These are phyloP conservation scores for Hemitrygon akajei DNA, from an alignment of 2,797 vertebrate species.

Conservation along the genomic window DNA sequence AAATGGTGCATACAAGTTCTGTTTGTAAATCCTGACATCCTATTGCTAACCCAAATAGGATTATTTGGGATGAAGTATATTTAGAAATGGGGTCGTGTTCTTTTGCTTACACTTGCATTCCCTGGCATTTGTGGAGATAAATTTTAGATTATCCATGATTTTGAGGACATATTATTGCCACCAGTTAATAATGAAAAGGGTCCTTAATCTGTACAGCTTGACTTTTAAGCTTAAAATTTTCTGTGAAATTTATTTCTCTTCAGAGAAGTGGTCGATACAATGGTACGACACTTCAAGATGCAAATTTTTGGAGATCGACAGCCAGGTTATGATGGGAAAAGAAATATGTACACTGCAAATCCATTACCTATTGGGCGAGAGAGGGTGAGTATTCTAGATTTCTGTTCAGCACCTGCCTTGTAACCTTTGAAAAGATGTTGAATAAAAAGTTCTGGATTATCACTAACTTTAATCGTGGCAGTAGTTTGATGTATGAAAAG, in stretches of 20 bases:
- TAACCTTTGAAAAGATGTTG: background rate
- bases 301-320: constrained; percentile 97
- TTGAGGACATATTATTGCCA: background rate
- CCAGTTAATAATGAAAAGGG: background rate
- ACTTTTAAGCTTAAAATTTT: background rate
- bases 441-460: background rate
- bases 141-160: background rate
- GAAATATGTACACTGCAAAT: constrained; percentile 97
- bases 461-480: background rate
- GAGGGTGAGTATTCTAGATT: constrained; percentile 60
- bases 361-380: constrained; percentile 92
- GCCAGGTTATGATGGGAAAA: constrained; percentile 93
- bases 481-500: background rate
- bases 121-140: background rate
- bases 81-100: background rate
- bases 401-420: background rate
- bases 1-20: background rate
- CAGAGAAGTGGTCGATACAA: constrained; percentile 96
- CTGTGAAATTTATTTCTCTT: constrained; percentile 29
- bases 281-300: constrained; percentile 99
- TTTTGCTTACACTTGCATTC: background rate
- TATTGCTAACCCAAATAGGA: too few species aligned
- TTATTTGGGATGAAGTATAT: background rate
- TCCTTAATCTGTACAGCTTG: background rate
- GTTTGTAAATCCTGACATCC: too few species aligned